Evolutionary conservation across 2,888 invertebrate genomes (phyloP).

Genomic region (Pemphredon lugubris): DNA sequence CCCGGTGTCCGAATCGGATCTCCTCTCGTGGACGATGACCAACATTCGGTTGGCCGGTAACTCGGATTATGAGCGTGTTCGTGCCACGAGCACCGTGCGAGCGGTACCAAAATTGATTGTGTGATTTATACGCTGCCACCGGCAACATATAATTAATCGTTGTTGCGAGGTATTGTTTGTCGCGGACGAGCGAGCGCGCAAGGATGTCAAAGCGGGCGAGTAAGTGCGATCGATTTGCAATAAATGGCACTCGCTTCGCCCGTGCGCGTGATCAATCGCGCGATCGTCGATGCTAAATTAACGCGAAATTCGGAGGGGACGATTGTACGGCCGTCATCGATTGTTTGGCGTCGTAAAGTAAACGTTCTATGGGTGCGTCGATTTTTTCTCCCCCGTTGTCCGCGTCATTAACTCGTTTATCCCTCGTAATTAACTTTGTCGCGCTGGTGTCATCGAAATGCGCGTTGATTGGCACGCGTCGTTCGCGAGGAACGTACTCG

Average conservation of each 20-base stretch:
- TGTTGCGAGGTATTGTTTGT: constrained; percentile 72
- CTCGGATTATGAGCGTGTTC: constrained; percentile 34
- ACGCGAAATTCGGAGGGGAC: constrained; percentile 63
- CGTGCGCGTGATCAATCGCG: constrained; percentile 64
- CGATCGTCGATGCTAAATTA: constrained; percentile 69
- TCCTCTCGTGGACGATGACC: constrained; percentile 1
- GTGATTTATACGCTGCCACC: constrained; percentile 74
- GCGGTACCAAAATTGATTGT: constrained; percentile 46
- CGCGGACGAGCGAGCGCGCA: constrained; percentile 49
- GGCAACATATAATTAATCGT: constrained; percentile 78
- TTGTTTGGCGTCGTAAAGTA: background rate
- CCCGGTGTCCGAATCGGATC: background rate
- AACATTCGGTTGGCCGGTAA: constrained; percentile 7
- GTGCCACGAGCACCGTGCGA: constrained; percentile 19
- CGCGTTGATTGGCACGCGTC: too few relatives aligned
- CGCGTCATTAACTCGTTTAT: too few relatives aligned
- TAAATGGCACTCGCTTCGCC: constrained; percentile 69
- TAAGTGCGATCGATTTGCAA: constrained; percentile 74
- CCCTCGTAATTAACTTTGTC: too few relatives aligned
- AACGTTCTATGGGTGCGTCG: background rate
- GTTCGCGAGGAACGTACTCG: too few relatives aligned
- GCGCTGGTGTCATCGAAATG: too few relatives aligned
- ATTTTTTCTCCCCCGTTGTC: too few relatives aligned
- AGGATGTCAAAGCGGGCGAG: constrained; percentile 61
- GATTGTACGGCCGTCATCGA: constrained; percentile 13